Conservation (phyloP, 1,140 invertebrate genomes). For the Pteromalus puparum region DNA sequence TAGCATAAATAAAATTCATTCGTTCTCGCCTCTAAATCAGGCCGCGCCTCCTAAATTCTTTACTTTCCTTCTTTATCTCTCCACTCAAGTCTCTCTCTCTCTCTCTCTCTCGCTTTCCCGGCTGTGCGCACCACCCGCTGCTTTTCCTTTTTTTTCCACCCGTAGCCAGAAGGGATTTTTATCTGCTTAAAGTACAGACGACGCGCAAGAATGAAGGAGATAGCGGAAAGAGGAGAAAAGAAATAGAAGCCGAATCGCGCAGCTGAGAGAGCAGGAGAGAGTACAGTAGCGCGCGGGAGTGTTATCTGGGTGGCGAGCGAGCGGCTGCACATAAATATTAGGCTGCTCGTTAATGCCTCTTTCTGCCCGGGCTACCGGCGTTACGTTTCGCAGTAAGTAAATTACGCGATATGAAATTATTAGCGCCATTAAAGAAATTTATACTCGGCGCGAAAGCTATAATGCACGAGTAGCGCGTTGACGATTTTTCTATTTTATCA, state of each 20-base stretch:
- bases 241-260: conserved; percentile 46
- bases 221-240: conserved; percentile 49
- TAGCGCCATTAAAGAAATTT: conserved; percentile 77
- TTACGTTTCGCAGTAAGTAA: conserved; percentile 77
- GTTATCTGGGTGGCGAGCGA: conserved; percentile 72
- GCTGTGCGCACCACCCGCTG: conserved; percentile 8
- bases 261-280: conserved; percentile 45
- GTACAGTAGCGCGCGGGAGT: conserved; percentile 58
- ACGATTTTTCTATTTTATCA: conserved; percentile 76
- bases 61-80: conserved; percentile 44
- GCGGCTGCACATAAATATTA: conserved; percentile 75
- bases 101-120: not conserved
- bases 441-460: conserved; percentile 68
- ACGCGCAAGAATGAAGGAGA: conserved; percentile 47
- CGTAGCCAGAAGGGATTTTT: conserved; percentile 45
- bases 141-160: conserved; percentile 29
- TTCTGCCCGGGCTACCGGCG: conserved; percentile 72
- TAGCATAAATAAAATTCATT: conserved; percentile 51
- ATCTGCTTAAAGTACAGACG: conserved; percentile 53
- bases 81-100: not conserved
- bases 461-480: conserved; percentile 56
- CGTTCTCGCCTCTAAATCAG: conserved; percentile 36
- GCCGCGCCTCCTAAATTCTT: conserved; percentile 45
- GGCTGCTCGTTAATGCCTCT: conserved; percentile 76
- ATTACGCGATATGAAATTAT: conserved; percentile 77